These are phyloP conservation scores for Chiridota heheva DNA, from an alignment of 35 echinoderm and acorn worm species.

Conservation along the genomic window DNA sequence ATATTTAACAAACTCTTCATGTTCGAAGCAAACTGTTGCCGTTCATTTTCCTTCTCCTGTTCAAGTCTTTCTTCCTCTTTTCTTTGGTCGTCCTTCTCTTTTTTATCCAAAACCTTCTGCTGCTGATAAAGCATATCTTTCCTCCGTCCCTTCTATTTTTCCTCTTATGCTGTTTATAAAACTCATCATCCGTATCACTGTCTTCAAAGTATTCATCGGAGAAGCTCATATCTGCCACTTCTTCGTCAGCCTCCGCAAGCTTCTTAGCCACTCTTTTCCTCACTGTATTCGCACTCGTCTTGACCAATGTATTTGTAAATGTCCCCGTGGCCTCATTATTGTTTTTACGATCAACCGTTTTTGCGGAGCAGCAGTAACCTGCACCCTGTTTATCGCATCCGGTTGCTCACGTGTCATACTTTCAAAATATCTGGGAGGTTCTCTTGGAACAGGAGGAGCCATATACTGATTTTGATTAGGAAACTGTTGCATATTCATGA, in stretches of 20 bases:
- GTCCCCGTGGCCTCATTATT: too few relatives aligned
- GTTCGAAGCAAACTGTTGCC: slow-evolving; percentile 15
- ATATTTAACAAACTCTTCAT: slow-evolving; percentile 16
- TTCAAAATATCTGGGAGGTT: neutral
- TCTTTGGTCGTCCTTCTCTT: neutral
- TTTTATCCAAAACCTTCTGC: slow-evolving; percentile 13
- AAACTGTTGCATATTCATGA: too few relatives aligned
- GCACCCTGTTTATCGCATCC: too few relatives aligned
- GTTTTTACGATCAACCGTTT: too few relatives aligned
- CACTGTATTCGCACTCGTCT: too few relatives aligned
- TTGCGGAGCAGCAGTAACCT: too few relatives aligned
- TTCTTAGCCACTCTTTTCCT: slow-evolving; percentile 1
- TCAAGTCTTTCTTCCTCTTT: slow-evolving; percentile 20
- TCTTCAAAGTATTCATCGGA: slow-evolving; percentile 19
- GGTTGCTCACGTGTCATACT: slow-evolving; percentile 1
- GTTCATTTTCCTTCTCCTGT: slow-evolving; percentile 17
- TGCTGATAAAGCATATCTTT: slow-evolving; percentile 19
- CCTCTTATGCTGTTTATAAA: slow-evolving; percentile 28
- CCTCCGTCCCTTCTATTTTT: slow-evolving; percentile 15
- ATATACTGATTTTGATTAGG: too few relatives aligned
- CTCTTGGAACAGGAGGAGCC: too few relatives aligned
- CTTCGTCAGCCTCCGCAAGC: slow-evolving; percentile 1
- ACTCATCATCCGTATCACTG: slow-evolving; percentile 28
- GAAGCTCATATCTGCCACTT: neutral
- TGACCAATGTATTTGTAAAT: too few relatives aligned